Evolutionary conservation across 2,888 invertebrate genomes (phyloP).

Genomic region (Hartigia nigra): DNA sequence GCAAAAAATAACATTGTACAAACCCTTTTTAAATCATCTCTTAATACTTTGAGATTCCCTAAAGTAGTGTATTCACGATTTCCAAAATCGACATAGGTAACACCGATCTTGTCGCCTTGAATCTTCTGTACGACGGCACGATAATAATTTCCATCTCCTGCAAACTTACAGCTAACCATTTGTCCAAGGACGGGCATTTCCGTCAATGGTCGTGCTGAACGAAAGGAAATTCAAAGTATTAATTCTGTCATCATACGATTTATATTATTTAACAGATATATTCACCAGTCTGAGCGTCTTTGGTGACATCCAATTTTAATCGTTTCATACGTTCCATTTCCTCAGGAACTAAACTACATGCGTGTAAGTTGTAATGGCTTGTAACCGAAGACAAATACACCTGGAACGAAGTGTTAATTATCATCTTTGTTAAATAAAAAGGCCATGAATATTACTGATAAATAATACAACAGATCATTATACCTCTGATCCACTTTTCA

Average conservation of each 20-base stretch:
- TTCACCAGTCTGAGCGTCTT: constrained; percentile 45
- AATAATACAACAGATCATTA: neutral
- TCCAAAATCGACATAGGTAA: constrained; percentile 60
- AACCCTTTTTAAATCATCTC: constrained; percentile 49
- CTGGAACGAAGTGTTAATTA: too few relatives aligned
- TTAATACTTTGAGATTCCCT: constrained; percentile 41
- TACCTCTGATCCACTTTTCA: constrained; percentile 48
- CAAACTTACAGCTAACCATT: constrained; percentile 53
- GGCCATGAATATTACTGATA: too few relatives aligned
- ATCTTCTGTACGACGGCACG: constrained; percentile 53
- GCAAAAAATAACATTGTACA: constrained; percentile 14
- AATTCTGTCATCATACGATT: neutral
- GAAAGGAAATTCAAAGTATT: neutral
- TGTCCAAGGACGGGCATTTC: constrained; percentile 46
- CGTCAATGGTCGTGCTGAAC: constrained; percentile 41
- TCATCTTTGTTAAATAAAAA: too few relatives aligned
- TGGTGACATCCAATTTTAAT: constrained; percentile 50
- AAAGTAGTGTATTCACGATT: constrained; percentile 45
- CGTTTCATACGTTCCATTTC: constrained; percentile 40
- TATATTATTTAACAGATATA: neutral
- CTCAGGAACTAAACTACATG: constrained; percentile 38
- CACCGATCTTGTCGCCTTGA: constrained; percentile 26
- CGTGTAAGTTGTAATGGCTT: constrained; percentile 42
- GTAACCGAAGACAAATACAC: constrained; percentile 43
- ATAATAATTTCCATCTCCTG: constrained; percentile 52